Evolutionary conservation across 1,140 invertebrate genomes (phyloP).

Genomic region (Saccostrea glomerata): DNA sequence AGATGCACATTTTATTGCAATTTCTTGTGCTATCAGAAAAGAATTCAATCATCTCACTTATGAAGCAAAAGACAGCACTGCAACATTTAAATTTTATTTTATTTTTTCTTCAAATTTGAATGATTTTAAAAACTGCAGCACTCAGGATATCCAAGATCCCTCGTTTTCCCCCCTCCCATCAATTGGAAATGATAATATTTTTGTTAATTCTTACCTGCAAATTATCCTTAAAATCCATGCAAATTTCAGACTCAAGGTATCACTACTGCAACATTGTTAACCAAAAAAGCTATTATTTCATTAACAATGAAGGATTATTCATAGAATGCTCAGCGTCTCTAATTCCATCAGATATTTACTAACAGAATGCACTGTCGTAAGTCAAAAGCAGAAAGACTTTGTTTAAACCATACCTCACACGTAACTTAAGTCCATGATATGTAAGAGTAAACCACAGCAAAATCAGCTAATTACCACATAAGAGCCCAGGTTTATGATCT

Average conservation of each 20-base stretch:
- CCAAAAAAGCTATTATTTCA: neutral
- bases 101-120: neutral
- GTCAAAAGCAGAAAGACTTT: conserved; percentile 9
- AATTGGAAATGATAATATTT: neutral
- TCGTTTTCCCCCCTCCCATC: neutral
- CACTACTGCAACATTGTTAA: neutral
- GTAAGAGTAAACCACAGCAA: conserved; percentile 29
- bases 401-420: conserved; percentile 16
- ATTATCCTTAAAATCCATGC: conserved; percentile 12
- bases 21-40: no score
- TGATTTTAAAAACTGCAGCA: neutral
- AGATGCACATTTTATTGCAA: no score
- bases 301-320: conserved; percentile 13
- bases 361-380: neutral
- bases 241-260: neutral
- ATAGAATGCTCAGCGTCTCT: conserved; percentile 7
- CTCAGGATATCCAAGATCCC: neutral
- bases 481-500: conserved; percentile 5
- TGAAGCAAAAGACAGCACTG: no score
- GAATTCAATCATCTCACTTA: no score
- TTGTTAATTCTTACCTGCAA: conserved; percentile 13
- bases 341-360: conserved; percentile 14
- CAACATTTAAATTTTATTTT: neutral
- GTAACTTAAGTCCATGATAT: conserved; percentile 3
- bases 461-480: conserved; percentile 28